phyloP scores from a whole-genome alignment of 1,140 invertebrate genomes.

The Dendrolimus kikuchii region DNA sequence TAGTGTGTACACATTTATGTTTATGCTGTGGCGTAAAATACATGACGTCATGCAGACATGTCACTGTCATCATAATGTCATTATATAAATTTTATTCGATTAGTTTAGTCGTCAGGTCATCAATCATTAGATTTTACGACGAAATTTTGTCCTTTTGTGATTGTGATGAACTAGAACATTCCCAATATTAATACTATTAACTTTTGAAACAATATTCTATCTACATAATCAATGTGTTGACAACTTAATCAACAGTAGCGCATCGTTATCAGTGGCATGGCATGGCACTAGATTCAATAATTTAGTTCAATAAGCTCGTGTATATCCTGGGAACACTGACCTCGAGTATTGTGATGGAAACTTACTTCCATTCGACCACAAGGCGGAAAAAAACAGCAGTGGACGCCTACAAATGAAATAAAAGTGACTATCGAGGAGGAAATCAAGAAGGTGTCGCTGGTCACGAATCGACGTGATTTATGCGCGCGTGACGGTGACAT shows the following conservation, averaged over 20 bases:
- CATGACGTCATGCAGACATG: slow-evolving; percentile 7
- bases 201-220: background rate
- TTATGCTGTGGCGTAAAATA: slow-evolving; percentile 21
- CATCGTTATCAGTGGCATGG: background rate
- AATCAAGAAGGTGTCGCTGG: slow-evolving; percentile 23
- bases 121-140: slow-evolving; percentile 23
- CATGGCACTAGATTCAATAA: slow-evolving; percentile 4
- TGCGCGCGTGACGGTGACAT: slow-evolving; percentile 63
- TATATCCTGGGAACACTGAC: slow-evolving; percentile 25
- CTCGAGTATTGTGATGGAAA: slow-evolving; percentile 59
- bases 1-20: too few relatives aligned
- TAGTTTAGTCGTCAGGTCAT: slow-evolving; percentile 8
- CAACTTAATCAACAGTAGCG: background rate
- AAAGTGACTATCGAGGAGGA: slow-evolving; percentile 12
- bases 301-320: background rate
- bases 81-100: slow-evolving; percentile 22
- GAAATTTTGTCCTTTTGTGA: slow-evolving; percentile 26
- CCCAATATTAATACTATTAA: slow-evolving; percentile 14
- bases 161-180: slow-evolving; percentile 27
- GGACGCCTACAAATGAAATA: slow-evolving; percentile 61
- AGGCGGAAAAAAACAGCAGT: slow-evolving; percentile 52
- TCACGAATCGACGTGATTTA: slow-evolving; percentile 46
- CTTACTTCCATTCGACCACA: slow-evolving; percentile 36
- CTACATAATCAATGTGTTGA: background rate
- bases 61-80: slow-evolving; percentile 11